Conservation (phyloP, 2,888 invertebrate genomes). For the Acrobasis consociella region DNA sequence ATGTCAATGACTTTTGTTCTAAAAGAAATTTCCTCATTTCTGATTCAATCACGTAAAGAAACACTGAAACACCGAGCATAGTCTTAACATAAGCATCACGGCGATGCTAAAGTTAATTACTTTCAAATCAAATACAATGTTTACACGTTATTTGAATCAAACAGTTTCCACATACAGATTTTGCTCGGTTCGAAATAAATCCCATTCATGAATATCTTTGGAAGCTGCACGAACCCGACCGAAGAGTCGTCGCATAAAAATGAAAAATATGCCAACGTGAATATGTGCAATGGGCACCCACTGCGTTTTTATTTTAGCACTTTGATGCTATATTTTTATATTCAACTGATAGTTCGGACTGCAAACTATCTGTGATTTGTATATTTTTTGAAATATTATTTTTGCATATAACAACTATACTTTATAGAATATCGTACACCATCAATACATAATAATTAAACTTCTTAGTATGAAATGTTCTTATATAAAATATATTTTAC, state of each 20-base stretch:
- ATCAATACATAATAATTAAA: no score
- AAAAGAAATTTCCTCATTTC: no score
- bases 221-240: conserved; percentile 9
- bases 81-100: no score
- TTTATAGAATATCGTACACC: no score
- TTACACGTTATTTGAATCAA: not conserved
- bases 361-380: not conserved
- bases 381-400: not conserved
- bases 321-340: not conserved
- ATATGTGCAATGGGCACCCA: not conserved
- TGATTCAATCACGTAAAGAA: no score
- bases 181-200: conserved; percentile 11
- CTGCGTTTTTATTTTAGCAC: conserved; percentile 1
- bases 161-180: conserved; percentile 1
- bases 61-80: no score
- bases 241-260: conserved; percentile 3
- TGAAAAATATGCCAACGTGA: conserved; percentile 4
- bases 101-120: no score
- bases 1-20: no score
- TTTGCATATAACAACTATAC: no score
- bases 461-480: no score
- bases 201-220: conserved; percentile 21
- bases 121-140: no score
- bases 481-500: no score
- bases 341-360: not conserved